Evolutionary conservation across 2,797 vertebrate genomes (phyloP), one percentile per base, ranked within the genome.

Genomic region (Eutrigla gurnardus): DNA sequence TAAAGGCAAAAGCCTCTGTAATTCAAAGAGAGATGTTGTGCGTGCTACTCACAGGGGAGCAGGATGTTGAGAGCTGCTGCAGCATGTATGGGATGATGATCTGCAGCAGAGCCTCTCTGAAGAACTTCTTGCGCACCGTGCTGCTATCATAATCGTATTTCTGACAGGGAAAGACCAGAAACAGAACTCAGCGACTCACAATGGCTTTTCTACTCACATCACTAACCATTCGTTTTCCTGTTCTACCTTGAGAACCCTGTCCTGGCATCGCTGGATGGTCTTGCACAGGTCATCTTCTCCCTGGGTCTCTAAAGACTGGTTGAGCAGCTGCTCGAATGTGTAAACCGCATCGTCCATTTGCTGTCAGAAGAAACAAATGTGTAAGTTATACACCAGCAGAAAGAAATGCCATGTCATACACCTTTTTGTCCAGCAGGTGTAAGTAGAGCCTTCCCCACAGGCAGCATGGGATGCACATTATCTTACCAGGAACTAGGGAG

Each of bases 91-190:
- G 98, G 87, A 99, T 96, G 80, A 96, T 96, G 92, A 99, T 97
- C 94, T 99, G 98, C 80, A 99, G 94, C 65, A 99, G 92, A 2
- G 97, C 97, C 87, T 99, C 98, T 82, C 97, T 95, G 93, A 99
- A 99, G 93, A 99, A 99, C 87, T 95, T 97, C 94, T 99, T 99
- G 6, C 98, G 89, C 82, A 99, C 97, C 0, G 96, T 96, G 94
- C 98, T 99, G 94, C 98, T 99, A 94, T 99, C 98, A 0, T 98
- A 98, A 86, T 99, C 98, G 0, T 95, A 99, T 90, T 99, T 99
- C 98, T 99, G 92, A 17, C 55, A 8, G 42, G 35, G 25, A 45
- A 8, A 68, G 13, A 61, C 0, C 54, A 63, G 62, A 74, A 65
- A 78, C 33, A 40, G 3, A 65, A 40, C 18, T 65, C 5, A 57